phyloP scores from a whole-genome alignment of 2,888 invertebrate genomes.

The Clivina fossor region DNA sequence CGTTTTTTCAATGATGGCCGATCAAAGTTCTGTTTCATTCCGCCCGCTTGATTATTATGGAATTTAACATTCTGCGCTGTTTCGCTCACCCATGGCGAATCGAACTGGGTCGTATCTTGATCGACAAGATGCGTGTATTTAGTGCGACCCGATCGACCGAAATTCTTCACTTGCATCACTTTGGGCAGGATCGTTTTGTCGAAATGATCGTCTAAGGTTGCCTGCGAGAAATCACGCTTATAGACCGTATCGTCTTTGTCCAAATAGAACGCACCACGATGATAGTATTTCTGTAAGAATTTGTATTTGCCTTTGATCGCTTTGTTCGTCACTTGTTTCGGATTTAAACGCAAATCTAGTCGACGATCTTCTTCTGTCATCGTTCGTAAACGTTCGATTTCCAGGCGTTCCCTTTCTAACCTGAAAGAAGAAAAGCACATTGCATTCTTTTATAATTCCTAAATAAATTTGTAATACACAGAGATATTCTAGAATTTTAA shows the following conservation, averaged over 20 bases:
- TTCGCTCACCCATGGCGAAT: slow-evolving; percentile 96
- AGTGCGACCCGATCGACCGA: slow-evolving; percentile 96
- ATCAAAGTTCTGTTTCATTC: slow-evolving; percentile 90
- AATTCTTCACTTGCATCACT: slow-evolving; percentile 99
- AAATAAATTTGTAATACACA: not conserved
- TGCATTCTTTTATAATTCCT: not conserved
- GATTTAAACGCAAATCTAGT: slow-evolving; percentile 85
- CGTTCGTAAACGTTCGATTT: slow-evolving; percentile 86
- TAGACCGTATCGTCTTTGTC: slow-evolving; percentile 89
- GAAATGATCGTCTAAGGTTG: slow-evolving; percentile 98
- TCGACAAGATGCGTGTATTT: slow-evolving; percentile 99
- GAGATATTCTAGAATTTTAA: not conserved
- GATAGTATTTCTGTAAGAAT: slow-evolving; percentile 99
- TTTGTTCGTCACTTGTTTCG: slow-evolving; percentile 91
- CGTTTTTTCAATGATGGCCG: slow-evolving; percentile 73
- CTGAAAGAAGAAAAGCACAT: slow-evolving; percentile 58
- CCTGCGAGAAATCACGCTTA: slow-evolving; percentile 91
- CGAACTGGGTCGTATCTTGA: slow-evolving; percentile 97
- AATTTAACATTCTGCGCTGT: slow-evolving; percentile 87
- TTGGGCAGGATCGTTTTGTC: slow-evolving; percentile 98
- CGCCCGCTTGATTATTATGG: slow-evolving; percentile 84
- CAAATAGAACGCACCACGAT: slow-evolving; percentile 98
- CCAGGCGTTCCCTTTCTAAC: slow-evolving; percentile 81
- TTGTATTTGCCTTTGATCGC: slow-evolving; percentile 97
- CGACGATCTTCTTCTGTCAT: slow-evolving; percentile 97